A percentile compares a stretch with the other conserved stretches of the same genome.
Conservation (phyloP, 2,888 invertebrate species). For the Hipparchia semele region DNA sequence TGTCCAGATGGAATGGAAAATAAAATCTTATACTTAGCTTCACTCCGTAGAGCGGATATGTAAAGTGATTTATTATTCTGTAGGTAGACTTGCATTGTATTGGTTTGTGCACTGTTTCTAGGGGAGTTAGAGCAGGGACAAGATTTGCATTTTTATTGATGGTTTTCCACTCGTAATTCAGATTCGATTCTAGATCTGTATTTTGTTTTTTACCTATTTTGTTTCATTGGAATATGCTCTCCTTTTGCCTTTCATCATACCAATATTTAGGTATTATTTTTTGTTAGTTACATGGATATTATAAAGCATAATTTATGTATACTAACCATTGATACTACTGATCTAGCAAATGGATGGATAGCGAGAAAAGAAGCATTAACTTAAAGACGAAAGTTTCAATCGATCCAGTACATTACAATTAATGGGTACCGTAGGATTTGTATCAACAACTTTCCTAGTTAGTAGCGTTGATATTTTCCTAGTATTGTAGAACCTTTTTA, state of each 20-base stretch:
- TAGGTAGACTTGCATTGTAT: conserved; percentile 13
- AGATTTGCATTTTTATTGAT: conserved; percentile 17
- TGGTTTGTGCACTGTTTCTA: conserved; percentile 6
- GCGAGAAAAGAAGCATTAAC: too few species aligned
- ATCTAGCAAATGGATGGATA: too few species aligned
- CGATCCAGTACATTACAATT: too few species aligned
- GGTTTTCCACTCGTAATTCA: conserved; percentile 5
- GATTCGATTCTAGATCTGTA: background rate
- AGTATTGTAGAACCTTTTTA: too few species aligned
- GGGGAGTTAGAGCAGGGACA: background rate
- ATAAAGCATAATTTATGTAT: too few species aligned
- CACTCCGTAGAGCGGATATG: conserved; percentile 1
- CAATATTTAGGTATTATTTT: too few species aligned
- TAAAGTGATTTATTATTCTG: conserved; percentile 12
- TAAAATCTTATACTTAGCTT: background rate
- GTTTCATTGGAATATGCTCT: background rate
- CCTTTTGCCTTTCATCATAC: background rate
- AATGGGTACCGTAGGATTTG: too few species aligned
- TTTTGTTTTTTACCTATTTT: background rate
- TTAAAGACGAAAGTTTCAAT: too few species aligned
- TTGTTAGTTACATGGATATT: too few species aligned
- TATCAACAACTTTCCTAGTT: too few species aligned
- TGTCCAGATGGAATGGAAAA: background rate
- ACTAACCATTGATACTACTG: too few species aligned
- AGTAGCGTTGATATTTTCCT: too few species aligned